A percentile compares a stretch with the other conserved stretches of the same genome.
Conservation (phyloP, 2,797 vertebrate genomes). For the Aplochiton taeniatus region DNA sequence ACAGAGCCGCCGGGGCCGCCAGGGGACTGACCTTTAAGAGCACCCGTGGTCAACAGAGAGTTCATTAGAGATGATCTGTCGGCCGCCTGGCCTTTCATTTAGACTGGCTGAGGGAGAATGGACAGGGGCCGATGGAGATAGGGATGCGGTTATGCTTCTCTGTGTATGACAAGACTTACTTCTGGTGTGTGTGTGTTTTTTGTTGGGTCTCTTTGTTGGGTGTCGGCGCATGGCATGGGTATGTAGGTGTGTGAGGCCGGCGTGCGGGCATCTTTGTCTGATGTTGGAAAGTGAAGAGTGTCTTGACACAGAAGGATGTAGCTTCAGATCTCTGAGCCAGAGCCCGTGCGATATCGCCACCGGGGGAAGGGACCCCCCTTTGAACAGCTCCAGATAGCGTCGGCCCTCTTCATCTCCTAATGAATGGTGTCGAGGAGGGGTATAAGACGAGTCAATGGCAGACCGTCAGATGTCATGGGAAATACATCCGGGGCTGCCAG, state of each 20-base stretch:
- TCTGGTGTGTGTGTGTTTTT: conserved; percentile 1
- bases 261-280: not conserved
- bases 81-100: conserved; percentile 2
- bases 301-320: conserved; percentile 29
- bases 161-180: not conserved
- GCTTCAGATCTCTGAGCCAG: conserved; percentile 34
- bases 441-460: too few species aligned
- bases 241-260: not conserved
- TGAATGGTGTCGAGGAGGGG: too few species aligned
- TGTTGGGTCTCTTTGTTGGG: not conserved
- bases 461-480: too few species aligned
- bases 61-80: not conserved
- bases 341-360: conserved; percentile 22
- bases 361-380: conserved; percentile 27
- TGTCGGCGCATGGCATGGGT: not conserved
- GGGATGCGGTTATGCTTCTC: not conserved
- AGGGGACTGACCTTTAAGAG: not conserved
- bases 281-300: conserved; percentile 19
- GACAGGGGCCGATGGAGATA: not conserved
- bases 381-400: conserved; percentile 13
- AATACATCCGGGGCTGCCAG: too few species aligned
- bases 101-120: not conserved
- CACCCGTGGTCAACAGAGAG: not conserved
- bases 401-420: not conserved
- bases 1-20: not conserved